Evolutionary conservation across 30 jellyfish, hydroid and myxozoan genomes (phyloP).

Genomic region (Pelagia noctiluca): DNA sequence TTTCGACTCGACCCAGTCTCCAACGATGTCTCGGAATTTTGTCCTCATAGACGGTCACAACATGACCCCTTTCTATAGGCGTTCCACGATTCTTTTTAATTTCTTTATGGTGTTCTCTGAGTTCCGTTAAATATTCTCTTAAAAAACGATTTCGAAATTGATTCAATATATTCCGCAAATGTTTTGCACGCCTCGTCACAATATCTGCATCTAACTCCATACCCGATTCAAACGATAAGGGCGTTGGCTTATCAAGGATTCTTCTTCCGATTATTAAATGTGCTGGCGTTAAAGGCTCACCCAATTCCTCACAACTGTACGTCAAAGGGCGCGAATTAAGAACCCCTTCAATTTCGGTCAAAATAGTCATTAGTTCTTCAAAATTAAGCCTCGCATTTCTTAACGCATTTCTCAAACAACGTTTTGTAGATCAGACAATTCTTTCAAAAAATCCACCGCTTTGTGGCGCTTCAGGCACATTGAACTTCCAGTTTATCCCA

Average conservation of each 20-base stretch:
- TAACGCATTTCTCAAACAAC: conserved; percentile 7
- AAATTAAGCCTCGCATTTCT: neutral
- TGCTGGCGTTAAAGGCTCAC: neutral
- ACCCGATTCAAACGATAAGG: neutral
- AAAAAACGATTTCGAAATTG: neutral
- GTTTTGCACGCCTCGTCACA: neutral
- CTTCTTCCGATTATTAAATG: too few species aligned
- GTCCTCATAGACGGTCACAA: conserved; percentile 6
- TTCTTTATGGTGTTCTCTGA: neutral
- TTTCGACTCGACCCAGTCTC: conserved; percentile 28
- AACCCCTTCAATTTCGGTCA: conserved; percentile 8
- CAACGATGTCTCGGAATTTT: conserved; percentile 17
- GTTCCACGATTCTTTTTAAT: neutral
- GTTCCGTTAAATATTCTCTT: neutral
- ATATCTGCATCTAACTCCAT: neutral
- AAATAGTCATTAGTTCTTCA: conserved; percentile 1
- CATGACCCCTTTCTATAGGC: neutral
- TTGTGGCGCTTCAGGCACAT: conserved; percentile 19
- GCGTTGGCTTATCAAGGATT: too few species aligned
- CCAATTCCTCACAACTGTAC: conserved; percentile 15
- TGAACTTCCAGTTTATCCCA: neutral
- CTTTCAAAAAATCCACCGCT: conserved; percentile 29
- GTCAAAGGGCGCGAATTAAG: conserved; percentile 18
- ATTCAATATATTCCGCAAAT: neutral
- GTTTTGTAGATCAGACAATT: conserved; percentile 16